These are phyloP conservation scores for Saturnia japonica DNA, from an alignment of 2,888 invertebrate species.

Conservation along the genomic window DNA sequence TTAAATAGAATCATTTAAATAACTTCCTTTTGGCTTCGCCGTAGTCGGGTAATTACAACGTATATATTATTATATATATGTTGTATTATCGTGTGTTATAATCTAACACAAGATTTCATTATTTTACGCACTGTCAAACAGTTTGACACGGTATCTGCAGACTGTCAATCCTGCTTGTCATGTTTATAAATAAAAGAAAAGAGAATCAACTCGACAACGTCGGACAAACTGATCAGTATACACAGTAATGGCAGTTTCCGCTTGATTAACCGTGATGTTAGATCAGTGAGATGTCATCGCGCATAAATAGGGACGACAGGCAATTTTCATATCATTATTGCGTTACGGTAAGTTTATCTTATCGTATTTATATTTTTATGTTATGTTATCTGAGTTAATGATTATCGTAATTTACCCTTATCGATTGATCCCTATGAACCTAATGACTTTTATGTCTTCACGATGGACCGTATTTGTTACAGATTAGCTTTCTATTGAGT, in stretches of 20 bases:
- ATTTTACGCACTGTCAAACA: neutral
- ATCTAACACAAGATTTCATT: neutral
- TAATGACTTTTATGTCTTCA: neutral
- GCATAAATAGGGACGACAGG: slow-evolving; percentile 15
- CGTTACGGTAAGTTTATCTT: neutral
- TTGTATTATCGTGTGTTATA: too few relatives aligned
- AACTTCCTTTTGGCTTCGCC: too few relatives aligned
- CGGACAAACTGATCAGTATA: slow-evolving; percentile 37
- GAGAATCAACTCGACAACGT: slow-evolving; percentile 1
- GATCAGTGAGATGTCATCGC: slow-evolving; percentile 32
- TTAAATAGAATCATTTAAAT: too few relatives aligned
- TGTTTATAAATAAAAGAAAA: slow-evolving; percentile 28
- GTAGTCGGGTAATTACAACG: too few relatives aligned
- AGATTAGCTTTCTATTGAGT: neutral
- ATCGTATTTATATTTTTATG: neutral
- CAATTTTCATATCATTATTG: slow-evolving; percentile 1
- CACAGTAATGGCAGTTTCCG: slow-evolving; percentile 59
- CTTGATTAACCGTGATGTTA: slow-evolving; percentile 50
- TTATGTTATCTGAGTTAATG: neutral
- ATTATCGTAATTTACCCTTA: too few relatives aligned
- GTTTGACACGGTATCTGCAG: neutral
- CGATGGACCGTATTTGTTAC: neutral
- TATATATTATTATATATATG: too few relatives aligned
- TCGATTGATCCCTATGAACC: too few relatives aligned
- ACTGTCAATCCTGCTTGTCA: neutral